Evolutionary conservation across 1,140 invertebrate species (phyloP), one percentile per base, ranked within the genome.

Genomic region (Neomicropteryx cornuta): DNA sequence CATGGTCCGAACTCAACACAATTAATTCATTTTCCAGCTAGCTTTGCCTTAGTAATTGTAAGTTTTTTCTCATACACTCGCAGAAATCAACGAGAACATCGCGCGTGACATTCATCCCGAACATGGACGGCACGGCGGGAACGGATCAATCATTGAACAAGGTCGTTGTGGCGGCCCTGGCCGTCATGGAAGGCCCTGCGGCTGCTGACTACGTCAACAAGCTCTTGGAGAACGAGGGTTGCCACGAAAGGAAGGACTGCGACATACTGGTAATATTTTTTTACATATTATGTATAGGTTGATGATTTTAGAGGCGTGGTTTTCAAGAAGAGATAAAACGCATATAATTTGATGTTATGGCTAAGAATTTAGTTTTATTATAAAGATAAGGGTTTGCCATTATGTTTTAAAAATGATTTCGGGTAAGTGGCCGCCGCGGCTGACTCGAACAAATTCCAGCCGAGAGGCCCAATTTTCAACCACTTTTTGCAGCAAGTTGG

Each of bases 121-220:
- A 83, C 51, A 68, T 73, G 2, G 70, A 79, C 39, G 69, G 71
- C 3, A 43, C 55, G 2, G 42, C 58, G 5, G 48, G 47, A 13
- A 55, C 53, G 10, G 61, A 71, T 27, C 63, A 63, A 22, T 59
- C 68, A 16, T 50, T 79, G 2, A 79, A 78, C 53, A 75, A 73
- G 31, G 57, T 79, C 3, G 72, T 73, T 4, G 52, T 79, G 43
- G 68, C 81, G 24, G 75, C 77, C 36, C 56, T 77, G 4, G 71
- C 76, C 21, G 67, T 69, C 5, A 56, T 87, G 36, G 58, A 75
- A 2, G 60, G 73, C 2, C 68, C 69, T 4, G 58, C 72, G 33
- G 76, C 80, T 11, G 71, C 78, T 11, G 71, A 71, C 37, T 77
- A 80, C 49, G 71, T 87, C 21, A 60, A 72, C 1, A 76, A 77